Base-by-base conservation (phyloP, 2,797 vertebrate genomes). In the Capromys pilorides region DNA sequence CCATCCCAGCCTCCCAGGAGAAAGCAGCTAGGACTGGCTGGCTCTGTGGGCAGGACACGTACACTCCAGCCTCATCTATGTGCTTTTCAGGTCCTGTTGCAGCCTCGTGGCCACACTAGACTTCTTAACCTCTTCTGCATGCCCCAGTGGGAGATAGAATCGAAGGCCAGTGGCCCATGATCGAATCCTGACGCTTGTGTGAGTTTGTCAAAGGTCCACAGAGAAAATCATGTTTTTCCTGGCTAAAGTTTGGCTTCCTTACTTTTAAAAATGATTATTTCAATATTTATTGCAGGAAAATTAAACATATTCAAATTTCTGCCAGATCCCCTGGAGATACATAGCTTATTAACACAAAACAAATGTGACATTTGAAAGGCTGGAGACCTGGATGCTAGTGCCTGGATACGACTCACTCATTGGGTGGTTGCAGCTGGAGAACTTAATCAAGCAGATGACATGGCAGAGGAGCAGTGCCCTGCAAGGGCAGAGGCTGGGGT, bases 251-350 rank as follows among this genome's bases (percentile, higher is more conserved):
- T 91, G 80, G 54, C 22, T 78, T 96, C 78, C 67, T 79, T 81
- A 49, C 82, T 96, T 96, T 90, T 92, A 69, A 89, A 94, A 96
- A 83, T n/a, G 71, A 96, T 86, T 61, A 67, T 93, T 67, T 67
- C 59, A 59, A 22, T 84, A 96, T 86, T 95, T 88, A 92, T 0
- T 92, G 69, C 79, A 95, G 18, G 83, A 95, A 97, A 96, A 91
- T 79, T 67, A 88, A 92, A 66, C 64, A 90, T 82, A 95, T 96
- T 92, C 57, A 95, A 69, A 96, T 81, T 80, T 86, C 88, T 97
- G 94, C 95, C 95, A 97, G 91, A 96, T 95, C 33, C 85, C 85
- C 79, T 85, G 77, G 77, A 96, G 95, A 96, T 79, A 84, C 18
- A 86, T 6, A 66, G 33, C 80, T 97, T 94, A 94, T 96, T 94